Percentiles rank a stretch among this genome's conserved stretches.
Conservation (phyloP, 2,888 invertebrate genomes). For the Creontiades dilutus region DNA sequence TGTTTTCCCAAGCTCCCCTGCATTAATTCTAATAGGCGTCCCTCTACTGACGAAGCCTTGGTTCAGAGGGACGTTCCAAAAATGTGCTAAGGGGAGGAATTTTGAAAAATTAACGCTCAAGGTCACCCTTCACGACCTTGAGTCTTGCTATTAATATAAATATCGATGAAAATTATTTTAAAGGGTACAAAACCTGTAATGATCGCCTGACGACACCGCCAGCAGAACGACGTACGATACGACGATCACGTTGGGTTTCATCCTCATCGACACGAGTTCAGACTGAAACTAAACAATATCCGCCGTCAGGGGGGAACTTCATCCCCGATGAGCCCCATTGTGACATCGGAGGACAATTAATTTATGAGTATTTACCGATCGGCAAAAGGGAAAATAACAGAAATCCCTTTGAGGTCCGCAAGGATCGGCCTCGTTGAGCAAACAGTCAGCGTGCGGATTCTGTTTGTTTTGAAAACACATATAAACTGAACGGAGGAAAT, state of each 20-base stretch:
- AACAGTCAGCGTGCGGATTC: constrained; percentile 1
- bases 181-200: constrained; percentile 2
- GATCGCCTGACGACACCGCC: background rate
- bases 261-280: constrained; percentile 31
- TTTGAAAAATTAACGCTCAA: background rate
- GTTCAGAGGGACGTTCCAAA: too few species aligned
- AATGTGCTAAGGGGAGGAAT: too few species aligned
- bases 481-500: constrained; percentile 32
- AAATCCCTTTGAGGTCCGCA: constrained; percentile 14
- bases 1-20: too few species aligned
- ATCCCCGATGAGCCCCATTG: background rate
- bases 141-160: too few species aligned
- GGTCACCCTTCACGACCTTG: too few species aligned
- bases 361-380: constrained; percentile 30
- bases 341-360: constrained; percentile 26
- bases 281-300: constrained; percentile 43
- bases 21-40: too few species aligned
- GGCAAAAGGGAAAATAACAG: constrained; percentile 26
- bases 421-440: background rate
- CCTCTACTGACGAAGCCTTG: too few species aligned
- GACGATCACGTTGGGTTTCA: constrained; percentile 1
- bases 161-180: too few species aligned
- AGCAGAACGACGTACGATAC: background rate
- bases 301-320: background rate
- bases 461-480: constrained; percentile 32